A percentile compares a stretch with the other conserved stretches of the same genome.
These are phyloP conservation scores for Cydia amplana DNA, from an alignment of 1,140 invertebrate species.

Conservation along the genomic window DNA sequence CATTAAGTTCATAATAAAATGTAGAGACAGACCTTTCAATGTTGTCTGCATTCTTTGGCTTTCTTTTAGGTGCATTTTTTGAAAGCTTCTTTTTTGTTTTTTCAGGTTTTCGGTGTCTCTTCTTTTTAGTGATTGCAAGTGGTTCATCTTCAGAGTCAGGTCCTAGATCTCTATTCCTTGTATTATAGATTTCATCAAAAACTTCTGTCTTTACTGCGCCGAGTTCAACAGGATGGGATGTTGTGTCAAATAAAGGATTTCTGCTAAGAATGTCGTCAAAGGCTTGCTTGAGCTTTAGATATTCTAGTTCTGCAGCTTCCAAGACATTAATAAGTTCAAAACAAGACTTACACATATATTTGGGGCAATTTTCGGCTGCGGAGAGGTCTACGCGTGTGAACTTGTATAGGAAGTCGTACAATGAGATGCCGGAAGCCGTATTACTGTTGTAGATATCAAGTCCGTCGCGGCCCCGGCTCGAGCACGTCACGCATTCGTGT, in stretches of 20 bases:
- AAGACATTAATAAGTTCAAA: conserved; percentile 65
- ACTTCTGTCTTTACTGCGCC: conserved; percentile 58
- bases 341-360: conserved; percentile 65
- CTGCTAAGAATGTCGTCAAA: conserved; percentile 68
- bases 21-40: conserved; percentile 36
- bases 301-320: conserved; percentile 66
- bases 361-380: conserved; percentile 43
- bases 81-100: conserved; percentile 59
- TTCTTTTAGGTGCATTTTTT: conserved; percentile 46
- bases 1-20: neutral
- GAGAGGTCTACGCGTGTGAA: conserved; percentile 51
- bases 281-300: conserved; percentile 62
- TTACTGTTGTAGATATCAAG: conserved; percentile 52
- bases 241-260: conserved; percentile 62
- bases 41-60: conserved; percentile 33
- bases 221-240: conserved; percentile 40
- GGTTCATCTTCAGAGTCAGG: conserved; percentile 76
- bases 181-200: conserved; percentile 18
- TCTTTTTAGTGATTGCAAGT: conserved; percentile 63
- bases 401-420: conserved; percentile 57
- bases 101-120: conserved; percentile 53
- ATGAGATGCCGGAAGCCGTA: conserved; percentile 54
- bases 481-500: conserved; percentile 63
- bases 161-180: conserved; percentile 31
- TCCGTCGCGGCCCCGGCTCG: conserved; percentile 48